Conservation (phyloP, 2,113 vertebrate genomes). For the Psettodes erumei region DNA sequence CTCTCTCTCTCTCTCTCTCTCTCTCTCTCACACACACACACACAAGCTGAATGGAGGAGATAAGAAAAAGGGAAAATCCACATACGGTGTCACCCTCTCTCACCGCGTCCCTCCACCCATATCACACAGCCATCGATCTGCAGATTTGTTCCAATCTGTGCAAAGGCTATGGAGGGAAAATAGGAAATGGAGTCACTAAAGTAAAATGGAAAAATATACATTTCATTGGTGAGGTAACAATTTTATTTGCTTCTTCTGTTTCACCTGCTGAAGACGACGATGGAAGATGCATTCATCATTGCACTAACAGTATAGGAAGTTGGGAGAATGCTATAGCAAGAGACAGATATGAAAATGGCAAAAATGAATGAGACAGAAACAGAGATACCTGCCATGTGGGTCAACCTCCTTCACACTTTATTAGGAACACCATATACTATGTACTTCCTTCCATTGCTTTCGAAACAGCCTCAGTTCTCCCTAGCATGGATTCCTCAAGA, state of each 20-base stretch:
- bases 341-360: not conserved
- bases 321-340: not conserved
- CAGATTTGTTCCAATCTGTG: slow-evolving; percentile 57
- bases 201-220: slow-evolving; percentile 18
- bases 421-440: not conserved
- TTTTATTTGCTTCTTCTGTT: not conserved
- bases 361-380: not conserved
- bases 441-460: not conserved
- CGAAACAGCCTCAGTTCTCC: not conserved
- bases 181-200: slow-evolving; percentile 32
- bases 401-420: not conserved
- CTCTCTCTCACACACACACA: slow-evolving; percentile 37
- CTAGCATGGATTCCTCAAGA: too few species aligned
- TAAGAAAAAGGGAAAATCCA: slow-evolving; percentile 51
- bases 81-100: slow-evolving; percentile 36
- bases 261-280: not conserved
- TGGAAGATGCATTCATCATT: not conserved
- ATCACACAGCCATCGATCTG: slow-evolving; percentile 57
- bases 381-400: not conserved
- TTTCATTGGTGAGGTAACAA: slow-evolving; percentile 27
- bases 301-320: not conserved
- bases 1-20: slow-evolving; percentile 20
- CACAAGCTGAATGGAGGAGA: slow-evolving; percentile 62
- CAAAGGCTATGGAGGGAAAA: slow-evolving; percentile 39
- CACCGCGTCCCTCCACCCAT: slow-evolving; percentile 37